Conservation (phyloP, 35 echinoderm and acorn worm genomes). For the Strongylocentrotus purpuratus region DNA sequence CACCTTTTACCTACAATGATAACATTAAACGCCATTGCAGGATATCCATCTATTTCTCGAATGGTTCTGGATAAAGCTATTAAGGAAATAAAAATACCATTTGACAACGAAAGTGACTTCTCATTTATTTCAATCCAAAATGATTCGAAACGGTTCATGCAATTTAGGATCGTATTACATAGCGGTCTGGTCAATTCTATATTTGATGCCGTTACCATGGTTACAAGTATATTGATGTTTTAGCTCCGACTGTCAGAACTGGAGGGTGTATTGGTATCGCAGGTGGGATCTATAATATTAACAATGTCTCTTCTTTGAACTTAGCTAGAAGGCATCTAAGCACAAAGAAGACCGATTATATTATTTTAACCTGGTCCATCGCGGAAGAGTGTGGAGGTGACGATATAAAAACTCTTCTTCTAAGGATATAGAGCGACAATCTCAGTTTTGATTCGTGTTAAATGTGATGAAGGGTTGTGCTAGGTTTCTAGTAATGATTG, state of each 20-base stretch:
- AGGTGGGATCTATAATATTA: constrained; percentile 8
- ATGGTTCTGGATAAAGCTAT: not conserved
- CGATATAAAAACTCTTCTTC: not conserved
- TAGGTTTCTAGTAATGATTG: too few species aligned
- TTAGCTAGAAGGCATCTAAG: not conserved
- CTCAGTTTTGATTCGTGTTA: not conserved
- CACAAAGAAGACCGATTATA: not conserved
- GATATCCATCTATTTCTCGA: too few species aligned
- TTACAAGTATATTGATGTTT: not conserved
- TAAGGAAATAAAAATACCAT: not conserved
- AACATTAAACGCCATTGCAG: too few species aligned
- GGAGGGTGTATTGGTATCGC: not conserved
- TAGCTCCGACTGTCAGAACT: not conserved
- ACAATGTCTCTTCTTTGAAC: constrained; percentile 3
- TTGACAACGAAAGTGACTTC: not conserved
- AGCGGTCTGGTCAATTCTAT: not conserved
- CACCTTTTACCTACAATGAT: too few species aligned
- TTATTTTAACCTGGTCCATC: not conserved
- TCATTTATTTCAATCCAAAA: not conserved
- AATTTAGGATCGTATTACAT: not conserved
- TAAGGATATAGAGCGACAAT: not conserved
- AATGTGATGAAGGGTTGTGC: not conserved
- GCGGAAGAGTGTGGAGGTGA: not conserved
- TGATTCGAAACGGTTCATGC: not conserved
- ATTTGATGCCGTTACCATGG: not conserved